Evolutionary conservation across 2,888 invertebrate species (phyloP).

Genomic region (Vanessa cardui): DNA sequence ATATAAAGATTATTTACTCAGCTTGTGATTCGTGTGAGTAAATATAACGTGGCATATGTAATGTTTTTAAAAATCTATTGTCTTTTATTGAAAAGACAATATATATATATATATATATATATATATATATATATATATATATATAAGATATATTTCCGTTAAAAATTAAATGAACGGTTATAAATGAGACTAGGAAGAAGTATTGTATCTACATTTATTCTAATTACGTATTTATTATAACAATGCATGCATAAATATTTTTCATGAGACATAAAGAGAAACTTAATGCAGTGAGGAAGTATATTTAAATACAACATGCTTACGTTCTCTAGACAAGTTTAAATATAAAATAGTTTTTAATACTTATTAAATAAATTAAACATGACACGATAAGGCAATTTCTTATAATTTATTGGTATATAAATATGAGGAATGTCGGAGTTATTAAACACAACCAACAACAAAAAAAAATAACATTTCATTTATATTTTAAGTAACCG

Average conservation of each 20-base stretch:
- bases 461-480: not conserved
- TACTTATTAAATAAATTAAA: no score
- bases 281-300: not conserved
- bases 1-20: not conserved
- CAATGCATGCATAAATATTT: not conserved
- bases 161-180: not conserved
- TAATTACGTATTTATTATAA: no score
- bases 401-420: no score
- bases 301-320: not conserved
- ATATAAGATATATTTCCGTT: not conserved
- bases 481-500: not conserved
- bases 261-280: not conserved
- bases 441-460: not conserved
- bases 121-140: no score
- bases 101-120: no score
- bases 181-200: not conserved
- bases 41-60: not conserved
- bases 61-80: not conserved
- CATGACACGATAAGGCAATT: no score
- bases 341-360: no score
- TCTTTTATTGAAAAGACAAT: no score
- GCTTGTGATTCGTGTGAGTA: not conserved
- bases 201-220: not conserved
- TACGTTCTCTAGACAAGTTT: no score
- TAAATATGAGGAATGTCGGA: no score